Evolutionary conservation across 2,113 vertebrate species (phyloP).

Genomic region (Pavo muticus): DNA sequence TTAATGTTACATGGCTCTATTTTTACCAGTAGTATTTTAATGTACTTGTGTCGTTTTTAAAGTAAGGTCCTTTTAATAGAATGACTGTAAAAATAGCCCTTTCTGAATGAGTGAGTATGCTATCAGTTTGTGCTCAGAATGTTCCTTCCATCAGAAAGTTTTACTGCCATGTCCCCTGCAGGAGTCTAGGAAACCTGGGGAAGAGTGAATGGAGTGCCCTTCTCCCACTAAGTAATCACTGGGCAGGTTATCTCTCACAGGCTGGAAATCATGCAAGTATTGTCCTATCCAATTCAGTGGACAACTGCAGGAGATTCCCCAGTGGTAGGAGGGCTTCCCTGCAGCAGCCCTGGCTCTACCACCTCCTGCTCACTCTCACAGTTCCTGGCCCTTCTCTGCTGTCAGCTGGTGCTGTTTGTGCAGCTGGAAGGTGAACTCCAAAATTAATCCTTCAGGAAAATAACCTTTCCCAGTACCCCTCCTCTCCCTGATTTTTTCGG

Average conservation of each 20-base stretch:
- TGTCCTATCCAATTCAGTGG: not conserved
- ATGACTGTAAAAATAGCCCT: not conserved
- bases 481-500: not conserved
- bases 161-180: not conserved
- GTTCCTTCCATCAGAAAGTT: not conserved
- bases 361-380: not conserved
- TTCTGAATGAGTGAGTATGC: not conserved
- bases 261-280: not conserved
- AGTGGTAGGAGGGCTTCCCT: not conserved
- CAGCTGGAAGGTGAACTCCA: not conserved
- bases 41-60: not conserved
- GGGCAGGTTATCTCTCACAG: not conserved
- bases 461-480: not conserved
- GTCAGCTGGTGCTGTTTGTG: not conserved
- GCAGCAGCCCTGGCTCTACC: not conserved
- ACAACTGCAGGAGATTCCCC: not conserved
- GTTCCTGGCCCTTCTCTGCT: not conserved
- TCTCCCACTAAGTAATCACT: not conserved
- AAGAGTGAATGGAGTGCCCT: not conserved
- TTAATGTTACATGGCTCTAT: not conserved
- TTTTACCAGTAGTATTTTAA: constrained; percentile 5
- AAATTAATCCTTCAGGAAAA: not conserved
- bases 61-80: not conserved
- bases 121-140: not conserved
- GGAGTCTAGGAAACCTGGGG: not conserved